Evolutionary conservation across 2,888 invertebrate species (phyloP).

Genomic region (Rhagium mordax): DNA sequence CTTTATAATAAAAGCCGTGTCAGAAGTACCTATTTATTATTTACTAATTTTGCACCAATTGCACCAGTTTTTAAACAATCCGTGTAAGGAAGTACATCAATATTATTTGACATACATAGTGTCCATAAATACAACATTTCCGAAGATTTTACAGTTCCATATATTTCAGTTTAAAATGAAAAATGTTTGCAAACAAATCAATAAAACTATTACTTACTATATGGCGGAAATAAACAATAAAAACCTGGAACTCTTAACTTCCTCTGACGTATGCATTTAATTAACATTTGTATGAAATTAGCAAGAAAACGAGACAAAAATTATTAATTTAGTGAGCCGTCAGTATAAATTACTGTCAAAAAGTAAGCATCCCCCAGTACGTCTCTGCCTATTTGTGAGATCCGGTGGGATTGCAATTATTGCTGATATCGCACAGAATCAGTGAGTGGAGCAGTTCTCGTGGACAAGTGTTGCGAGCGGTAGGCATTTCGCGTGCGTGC

Average conservation of each 20-base stretch:
- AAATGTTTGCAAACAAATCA: background rate
- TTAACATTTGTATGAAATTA: background rate
- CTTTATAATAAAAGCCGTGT: too few species aligned
- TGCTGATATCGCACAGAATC: conserved; percentile 37
- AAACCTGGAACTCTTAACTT: background rate
- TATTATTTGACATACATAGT: too few species aligned
- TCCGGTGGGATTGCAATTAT: conserved; percentile 54
- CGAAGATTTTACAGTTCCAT: background rate
- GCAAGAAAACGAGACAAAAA: conserved; percentile 1
- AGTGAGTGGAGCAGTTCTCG: conserved; percentile 20
- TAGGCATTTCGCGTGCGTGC: conserved; percentile 5
- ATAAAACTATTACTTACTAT: too few species aligned
- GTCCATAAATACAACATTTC: too few species aligned
- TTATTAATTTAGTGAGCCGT: background rate
- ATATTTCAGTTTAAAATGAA: background rate
- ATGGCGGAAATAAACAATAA: background rate
- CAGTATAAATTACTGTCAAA: conserved; percentile 8
- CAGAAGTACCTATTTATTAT: too few species aligned
- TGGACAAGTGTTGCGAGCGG: conserved; percentile 7
- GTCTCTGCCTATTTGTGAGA: conserved; percentile 48
- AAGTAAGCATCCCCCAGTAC: conserved; percentile 5
- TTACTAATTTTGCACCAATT: too few species aligned
- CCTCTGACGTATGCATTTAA: background rate
- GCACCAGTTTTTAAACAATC: too few species aligned
- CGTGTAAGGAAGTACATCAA: too few species aligned